Conservation (phyloP, 2,888 invertebrate genomes). For the Argyresthia albistria region DNA sequence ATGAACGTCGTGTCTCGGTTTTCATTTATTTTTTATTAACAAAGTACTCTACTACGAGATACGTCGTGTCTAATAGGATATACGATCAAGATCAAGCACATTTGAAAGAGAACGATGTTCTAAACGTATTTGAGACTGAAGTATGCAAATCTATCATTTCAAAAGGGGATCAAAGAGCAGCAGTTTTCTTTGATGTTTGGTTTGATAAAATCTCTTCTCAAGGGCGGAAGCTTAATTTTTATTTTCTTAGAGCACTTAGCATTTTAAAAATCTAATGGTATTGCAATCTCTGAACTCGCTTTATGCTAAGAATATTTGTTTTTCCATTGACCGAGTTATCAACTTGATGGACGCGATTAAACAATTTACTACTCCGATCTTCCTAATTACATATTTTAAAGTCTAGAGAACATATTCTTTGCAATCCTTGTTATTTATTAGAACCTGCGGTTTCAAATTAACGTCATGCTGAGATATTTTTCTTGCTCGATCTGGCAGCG, state of each 20-base stretch:
- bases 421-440: no score
- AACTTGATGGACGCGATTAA: no score
- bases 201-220: constrained; percentile 19
- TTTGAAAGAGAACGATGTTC: constrained; percentile 33
- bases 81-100: constrained; percentile 21
- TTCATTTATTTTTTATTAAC: constrained; percentile 41
- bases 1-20: constrained; percentile 43
- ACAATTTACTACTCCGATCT: no score
- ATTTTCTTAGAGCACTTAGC: not conserved
- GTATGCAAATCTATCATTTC: constrained; percentile 21
- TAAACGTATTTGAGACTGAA: constrained; percentile 40
- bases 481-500: constrained; percentile 15
- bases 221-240: constrained; percentile 25
- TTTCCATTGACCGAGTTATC: no score
- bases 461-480: constrained; percentile 20
- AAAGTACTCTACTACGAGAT: constrained; percentile 21
- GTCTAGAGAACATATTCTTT: no score
- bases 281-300: no score
- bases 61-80: constrained; percentile 19
- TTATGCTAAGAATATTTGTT: no score
- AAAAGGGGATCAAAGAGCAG: constrained; percentile 50
- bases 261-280: no score
- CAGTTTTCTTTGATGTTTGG: constrained; percentile 46
- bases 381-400: no score
- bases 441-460: constrained; percentile 11